phyloP scores from a whole-genome alignment of 2,113 vertebrate genomes.

The Centrocercus urophasianus region DNA sequence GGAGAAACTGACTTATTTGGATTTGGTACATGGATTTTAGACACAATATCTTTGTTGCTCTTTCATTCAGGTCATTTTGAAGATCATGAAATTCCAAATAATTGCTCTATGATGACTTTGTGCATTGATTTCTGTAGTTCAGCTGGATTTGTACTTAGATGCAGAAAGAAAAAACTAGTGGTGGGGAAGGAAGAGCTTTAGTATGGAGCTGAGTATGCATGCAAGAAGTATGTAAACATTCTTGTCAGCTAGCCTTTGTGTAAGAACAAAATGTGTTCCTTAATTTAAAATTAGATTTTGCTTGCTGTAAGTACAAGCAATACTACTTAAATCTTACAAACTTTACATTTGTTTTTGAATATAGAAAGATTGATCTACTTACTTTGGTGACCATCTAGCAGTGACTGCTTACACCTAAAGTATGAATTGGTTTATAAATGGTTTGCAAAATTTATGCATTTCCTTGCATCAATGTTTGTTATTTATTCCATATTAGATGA shows the following conservation, averaged over 20 bases:
- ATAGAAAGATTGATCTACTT: background rate
- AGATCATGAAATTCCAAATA: background rate
- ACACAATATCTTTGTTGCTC: background rate
- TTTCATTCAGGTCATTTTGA: background rate
- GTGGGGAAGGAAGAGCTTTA: background rate
- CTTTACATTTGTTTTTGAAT: background rate
- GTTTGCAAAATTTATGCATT: background rate
- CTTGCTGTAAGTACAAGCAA: conserved; percentile 2
- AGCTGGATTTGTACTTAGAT: background rate
- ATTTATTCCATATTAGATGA: background rate
- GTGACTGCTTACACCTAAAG: background rate
- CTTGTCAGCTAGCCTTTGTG: background rate
- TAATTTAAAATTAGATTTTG: background rate
- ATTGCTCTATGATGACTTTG: background rate
- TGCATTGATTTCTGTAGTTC: background rate
- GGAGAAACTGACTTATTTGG: background rate
- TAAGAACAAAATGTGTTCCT: background rate
- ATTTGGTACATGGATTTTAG: background rate
- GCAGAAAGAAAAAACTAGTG: background rate
- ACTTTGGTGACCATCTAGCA: background rate
- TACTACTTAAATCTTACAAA: background rate
- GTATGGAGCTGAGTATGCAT: background rate
- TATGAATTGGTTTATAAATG: background rate
- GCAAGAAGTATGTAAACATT: background rate
- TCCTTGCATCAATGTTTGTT: background rate